Percentiles rank a stretch among this genome's conserved stretches.
Conservation (phyloP, 2,113 vertebrate species). For the Ptychochromis oligacanthus region DNA sequence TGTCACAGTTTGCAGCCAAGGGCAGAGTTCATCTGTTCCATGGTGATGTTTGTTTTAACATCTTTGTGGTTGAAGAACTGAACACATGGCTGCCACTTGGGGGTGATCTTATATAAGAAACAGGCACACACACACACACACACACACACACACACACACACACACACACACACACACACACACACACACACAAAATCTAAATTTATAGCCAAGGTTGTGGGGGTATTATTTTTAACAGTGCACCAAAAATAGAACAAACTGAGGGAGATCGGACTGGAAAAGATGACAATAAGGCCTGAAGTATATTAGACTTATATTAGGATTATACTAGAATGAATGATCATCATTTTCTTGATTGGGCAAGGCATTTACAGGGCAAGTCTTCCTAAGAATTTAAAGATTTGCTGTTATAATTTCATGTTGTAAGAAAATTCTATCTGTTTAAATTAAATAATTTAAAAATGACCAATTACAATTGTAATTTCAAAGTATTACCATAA, state of each 20-base stretch:
- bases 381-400: neutral
- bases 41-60: slow-evolving; percentile 50
- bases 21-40: slow-evolving; percentile 11
- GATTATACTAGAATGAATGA: neutral
- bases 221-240: slow-evolving; percentile 46
- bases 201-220: slow-evolving; percentile 33
- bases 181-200: too few species aligned
- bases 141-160: too few species aligned
- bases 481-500: neutral
- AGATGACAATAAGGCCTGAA: neutral
- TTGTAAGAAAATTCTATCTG: neutral
- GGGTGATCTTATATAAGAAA: slow-evolving; percentile 19
- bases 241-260: slow-evolving; percentile 18
- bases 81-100: slow-evolving; percentile 56
- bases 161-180: too few species aligned
- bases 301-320: neutral
- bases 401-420: neutral
- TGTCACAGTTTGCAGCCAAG: slow-evolving; percentile 24
- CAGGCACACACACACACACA: too few species aligned
- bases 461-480: neutral
- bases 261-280: slow-evolving; percentile 23
- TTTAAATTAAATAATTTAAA: neutral
- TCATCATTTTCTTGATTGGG: neutral
- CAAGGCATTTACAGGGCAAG: neutral
- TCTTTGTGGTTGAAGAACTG: slow-evolving; percentile 21